Evolutionary conservation across 2,888 invertebrate species (phyloP), one percentile per base, ranked within the genome.

Genomic region (Merodon equestris): DNA sequence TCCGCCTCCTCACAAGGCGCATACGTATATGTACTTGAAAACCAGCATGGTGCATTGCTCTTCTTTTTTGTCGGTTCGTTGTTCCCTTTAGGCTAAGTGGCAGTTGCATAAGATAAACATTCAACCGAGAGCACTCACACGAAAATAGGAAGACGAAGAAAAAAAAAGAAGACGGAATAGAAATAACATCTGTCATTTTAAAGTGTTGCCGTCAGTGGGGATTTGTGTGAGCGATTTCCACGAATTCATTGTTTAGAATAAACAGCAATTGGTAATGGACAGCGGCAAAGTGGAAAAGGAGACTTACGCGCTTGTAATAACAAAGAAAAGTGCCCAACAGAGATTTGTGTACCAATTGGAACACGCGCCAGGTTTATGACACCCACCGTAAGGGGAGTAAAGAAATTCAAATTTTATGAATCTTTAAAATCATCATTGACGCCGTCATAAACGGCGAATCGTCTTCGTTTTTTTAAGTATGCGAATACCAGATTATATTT

Each of bases 111-210:
- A 18, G 42, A 19, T 42, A 54, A 54, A 54, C 40, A 54, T 40
- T 54, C 7, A 36, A 53, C 3, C 27, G 7, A 27, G 27, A 27
- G 27, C 27, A 27, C 27, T 27, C 27, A 27, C 7, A 53, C 34
- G 40, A n/a, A 54, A 18, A 54, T 40, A 50, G 27, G 19, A 12
- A 51, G 27, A 54, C 18, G n/a, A 18, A 40, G 27, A 27, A 56
- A 56, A 18, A 40, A 7, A 27, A 56, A 56, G 4, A 19, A 42
- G 13, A 57, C 14, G 42, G 5, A 27, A 27, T 27, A 27, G 27
- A 7, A 27, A 27, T 27, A 45, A 57, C 57, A 57, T 57, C 57
- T 57, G 57, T 57, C 57, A 44, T 44, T 44, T 44, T 44, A 57
- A 27, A 54, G 45, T 27, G 45, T 57, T 57, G 44, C 44, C 13